Percentiles rank a stretch among this genome's conserved stretches.
phyloP scores from a whole-genome alignment of 2,113 vertebrate genomes.

The Brachirus orientalis region DNA sequence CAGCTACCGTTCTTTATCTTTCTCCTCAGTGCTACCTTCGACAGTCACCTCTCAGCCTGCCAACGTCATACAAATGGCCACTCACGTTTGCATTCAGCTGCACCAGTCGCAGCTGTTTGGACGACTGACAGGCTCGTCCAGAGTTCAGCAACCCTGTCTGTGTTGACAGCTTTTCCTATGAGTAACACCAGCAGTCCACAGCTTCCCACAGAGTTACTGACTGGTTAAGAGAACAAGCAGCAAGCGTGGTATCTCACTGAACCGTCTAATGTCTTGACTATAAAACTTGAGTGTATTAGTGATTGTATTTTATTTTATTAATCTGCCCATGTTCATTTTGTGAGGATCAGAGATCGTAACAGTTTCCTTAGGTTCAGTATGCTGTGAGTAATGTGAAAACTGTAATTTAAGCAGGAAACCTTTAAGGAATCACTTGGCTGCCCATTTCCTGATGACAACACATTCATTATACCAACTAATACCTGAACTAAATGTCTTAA shows the following conservation, averaged over 20 bases:
- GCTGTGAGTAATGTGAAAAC: slow-evolving; percentile 29
- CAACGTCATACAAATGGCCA: slow-evolving; percentile 68
- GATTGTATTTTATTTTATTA: background rate
- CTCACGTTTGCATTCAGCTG: slow-evolving; percentile 71
- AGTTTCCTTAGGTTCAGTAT: slow-evolving; percentile 15
- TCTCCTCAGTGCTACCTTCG: slow-evolving; percentile 41
- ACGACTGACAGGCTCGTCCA: slow-evolving; percentile 67
- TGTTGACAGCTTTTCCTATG: slow-evolving; percentile 70
- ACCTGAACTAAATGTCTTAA: slow-evolving; percentile 74
- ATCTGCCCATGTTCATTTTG: slow-evolving; percentile 1
- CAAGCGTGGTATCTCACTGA: slow-evolving; percentile 22
- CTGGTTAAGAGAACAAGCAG: slow-evolving; percentile 38
- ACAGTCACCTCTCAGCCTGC: slow-evolving; percentile 66
- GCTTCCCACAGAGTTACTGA: slow-evolving; percentile 52
- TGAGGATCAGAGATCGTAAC: slow-evolving; percentile 18
- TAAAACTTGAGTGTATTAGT: slow-evolving; percentile 7
- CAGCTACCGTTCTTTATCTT: slow-evolving; percentile 17
- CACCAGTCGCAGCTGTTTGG: slow-evolving; percentile 61
- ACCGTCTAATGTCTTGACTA: slow-evolving; percentile 15
- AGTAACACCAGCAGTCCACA: slow-evolving; percentile 49
- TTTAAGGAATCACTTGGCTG: slow-evolving; percentile 47
- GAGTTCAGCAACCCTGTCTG: slow-evolving; percentile 68
- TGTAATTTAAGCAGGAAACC: slow-evolving; percentile 33
- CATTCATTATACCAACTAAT: slow-evolving; percentile 71
- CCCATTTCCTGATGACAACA: slow-evolving; percentile 62